Evolutionary conservation across 2,888 invertebrate species (phyloP), one percentile per base, ranked within the genome.

Genomic region (Eudemis profundana): DNA sequence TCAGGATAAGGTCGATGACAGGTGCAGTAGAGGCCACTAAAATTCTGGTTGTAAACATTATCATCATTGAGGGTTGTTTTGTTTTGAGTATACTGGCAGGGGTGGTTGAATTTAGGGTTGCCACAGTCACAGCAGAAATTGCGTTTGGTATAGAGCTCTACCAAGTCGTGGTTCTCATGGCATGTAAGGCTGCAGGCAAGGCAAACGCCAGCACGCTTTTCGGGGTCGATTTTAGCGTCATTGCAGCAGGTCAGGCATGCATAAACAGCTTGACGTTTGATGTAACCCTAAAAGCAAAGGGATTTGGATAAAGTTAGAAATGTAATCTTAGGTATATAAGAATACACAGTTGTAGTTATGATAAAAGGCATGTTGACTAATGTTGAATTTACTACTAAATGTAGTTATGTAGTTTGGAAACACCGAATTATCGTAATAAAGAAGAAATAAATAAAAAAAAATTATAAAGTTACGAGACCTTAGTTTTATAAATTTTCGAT

Each of bases 51-150:
- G 82, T 99, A 98, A 5, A 85, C 82, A 85, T 97, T 98, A 49
- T 93, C 92, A 40, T 89, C 87, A 84, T 98, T 99, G 0, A 87
- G 68, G 2, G 94, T 90, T 64, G 90, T 89, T 93, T 97, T 89
- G 77, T 90, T 93, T 78, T 93, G 87, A 65, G 93, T 94, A 62
- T 97, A 93, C 71, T 93, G 95, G 84, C 98, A 98, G 27, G 93
- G 93, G 64, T 93, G 90, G n/a, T 91, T 88, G 81, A 97, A 97
- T 76, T 95, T 96, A 0, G 93, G 93, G 83, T 97, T 98, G 33
- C 98, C 98, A 88, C 99, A 99, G 86, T 99, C 99, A 87, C 99
- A 99, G 49, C 97, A 94, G 79, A 99, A 99, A 85, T 97, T 96
- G 60, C 98, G 93, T 84, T 99, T 99, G 0, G 99, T 99, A 82